Conservation (phyloP, 2,113 vertebrate species). For the Electrona antarctica region DNA sequence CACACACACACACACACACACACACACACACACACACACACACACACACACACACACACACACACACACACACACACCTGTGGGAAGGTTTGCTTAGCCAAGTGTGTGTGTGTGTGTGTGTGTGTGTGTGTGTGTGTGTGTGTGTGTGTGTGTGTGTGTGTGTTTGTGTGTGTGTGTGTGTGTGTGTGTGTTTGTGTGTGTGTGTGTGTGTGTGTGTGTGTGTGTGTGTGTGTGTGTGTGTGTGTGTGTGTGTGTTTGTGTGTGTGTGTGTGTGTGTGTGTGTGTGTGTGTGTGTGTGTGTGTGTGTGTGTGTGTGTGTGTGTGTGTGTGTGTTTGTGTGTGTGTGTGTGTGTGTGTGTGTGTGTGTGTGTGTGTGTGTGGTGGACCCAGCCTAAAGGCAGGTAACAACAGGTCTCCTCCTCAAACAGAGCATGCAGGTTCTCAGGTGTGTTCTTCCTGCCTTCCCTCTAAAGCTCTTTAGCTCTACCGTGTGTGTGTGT, state of each 20-base stretch:
- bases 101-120: too few relatives aligned
- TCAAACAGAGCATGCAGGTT: slow-evolving; percentile 83
- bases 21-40: slow-evolving; percentile 86
- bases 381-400: slow-evolving; percentile 86
- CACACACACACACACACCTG: slow-evolving; percentile 82
- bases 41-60: slow-evolving; percentile 32
- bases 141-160: too few relatives aligned
- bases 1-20: slow-evolving; percentile 30
- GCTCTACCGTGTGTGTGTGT: slow-evolving; percentile 38
- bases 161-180: too few relatives aligned
- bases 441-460: slow-evolving; percentile 80
- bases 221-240: too few relatives aligned
- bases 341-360: slow-evolving; percentile 31
- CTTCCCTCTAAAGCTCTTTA: slow-evolving; percentile 44
- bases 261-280: too few relatives aligned
- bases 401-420: slow-evolving; percentile 91
- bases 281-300: too few relatives aligned
- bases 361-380: slow-evolving; percentile 33
- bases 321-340: slow-evolving; percentile 58
- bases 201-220: too few relatives aligned
- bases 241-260: too few relatives aligned
- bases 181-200: too few relatives aligned
- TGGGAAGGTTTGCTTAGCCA: slow-evolving; percentile 89
- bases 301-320: too few relatives aligned
- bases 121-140: too few relatives aligned